These are phyloP conservation scores for Volucella inanis DNA, from an alignment of 2,888 invertebrate genomes.

Conservation along the genomic window DNA sequence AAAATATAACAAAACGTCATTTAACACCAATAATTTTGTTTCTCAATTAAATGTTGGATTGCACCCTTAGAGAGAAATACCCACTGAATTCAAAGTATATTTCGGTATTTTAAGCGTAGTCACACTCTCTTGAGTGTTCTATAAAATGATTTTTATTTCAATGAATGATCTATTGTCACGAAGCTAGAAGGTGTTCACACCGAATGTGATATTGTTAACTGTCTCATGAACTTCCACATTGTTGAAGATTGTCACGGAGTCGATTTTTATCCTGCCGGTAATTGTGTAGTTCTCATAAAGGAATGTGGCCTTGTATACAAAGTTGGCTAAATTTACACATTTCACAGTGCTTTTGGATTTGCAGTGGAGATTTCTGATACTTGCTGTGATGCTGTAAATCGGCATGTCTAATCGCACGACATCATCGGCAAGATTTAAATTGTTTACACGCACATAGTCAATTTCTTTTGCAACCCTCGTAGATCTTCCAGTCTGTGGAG, in stretches of 20 bases:
- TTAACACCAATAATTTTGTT: too few relatives aligned
- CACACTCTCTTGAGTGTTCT: too few relatives aligned
- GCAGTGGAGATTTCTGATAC: constrained; percentile 81
- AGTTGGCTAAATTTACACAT: constrained; percentile 83
- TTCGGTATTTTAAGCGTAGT: too few relatives aligned
- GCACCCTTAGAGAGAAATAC: too few relatives aligned
- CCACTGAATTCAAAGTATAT: too few relatives aligned
- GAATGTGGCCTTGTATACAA: constrained; percentile 83
- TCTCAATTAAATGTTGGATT: too few relatives aligned
- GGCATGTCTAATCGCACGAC: constrained; percentile 83
- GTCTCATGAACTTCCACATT: constrained; percentile 78
- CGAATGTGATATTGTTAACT: constrained; percentile 82
- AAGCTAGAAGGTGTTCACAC: constrained; percentile 81
- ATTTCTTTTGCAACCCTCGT: constrained; percentile 80
- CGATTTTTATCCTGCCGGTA: constrained; percentile 82
- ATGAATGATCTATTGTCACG: constrained; percentile 77
- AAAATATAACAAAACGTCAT: too few relatives aligned
- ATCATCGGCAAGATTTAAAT: constrained; percentile 84
- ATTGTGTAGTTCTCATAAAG: constrained; percentile 82
- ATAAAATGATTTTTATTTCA: too few relatives aligned
- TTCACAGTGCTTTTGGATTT: constrained; percentile 80
- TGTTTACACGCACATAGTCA: constrained; percentile 83
- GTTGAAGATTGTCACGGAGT: constrained; percentile 79
- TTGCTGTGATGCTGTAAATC: constrained; percentile 81
- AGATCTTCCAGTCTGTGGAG: constrained; percentile 79